Base-by-base conservation (phyloP, 64 coral and sea anemone species). In the Montipora cactus region DNA sequence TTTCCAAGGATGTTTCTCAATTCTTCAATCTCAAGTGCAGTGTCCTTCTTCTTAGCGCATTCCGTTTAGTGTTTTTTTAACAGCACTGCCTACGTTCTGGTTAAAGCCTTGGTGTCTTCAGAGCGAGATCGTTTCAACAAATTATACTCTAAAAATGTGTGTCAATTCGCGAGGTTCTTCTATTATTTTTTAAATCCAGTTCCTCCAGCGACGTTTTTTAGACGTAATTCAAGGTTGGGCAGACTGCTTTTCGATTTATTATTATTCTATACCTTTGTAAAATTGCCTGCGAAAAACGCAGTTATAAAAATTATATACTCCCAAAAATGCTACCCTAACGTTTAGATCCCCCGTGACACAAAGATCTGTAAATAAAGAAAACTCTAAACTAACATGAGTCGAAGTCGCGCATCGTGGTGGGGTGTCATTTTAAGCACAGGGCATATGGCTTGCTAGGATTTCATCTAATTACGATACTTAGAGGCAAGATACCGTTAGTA, bases 361-460 rank as follows among this genome's bases (percentile, higher is more conserved):
- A 8, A 57, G 11, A 57, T 6, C 11, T 8, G 7, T 64, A 64
- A 64, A 15, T 3, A 64, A 15, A 64, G 13, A 49, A 78, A 16
- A 49, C 16, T 3, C 4, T 18, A 12, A 7, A 13, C 15, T 3
- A 7, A 44, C 44, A 71, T n/a, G 9, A 11, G 46, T 49, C 19
- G 45, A 45, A 66, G 8, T 50, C n/a, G 45, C 5, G 22, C 68
- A 14, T 71, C 82, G 66, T 72, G 82, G 50, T 70, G 47, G 12
- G 14, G 50, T 49, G 66, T 86, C 64, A 86, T 49, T 19, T 72
- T 64, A 70, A 69, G 48, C 67, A 49, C 18, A 8, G 3, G 49
- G 45, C 82, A 86, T 71, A 86, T 86, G 82, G 82, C 82, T 72
- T 86, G 45, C 82, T 86, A 49, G 47, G 82, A 86, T 86, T 86